A percentile compares a stretch with the other conserved stretches of the same genome.
Evolutionary conservation across 2,113 vertebrate species (phyloP).

Genomic region (Pogona vitticeps): DNA sequence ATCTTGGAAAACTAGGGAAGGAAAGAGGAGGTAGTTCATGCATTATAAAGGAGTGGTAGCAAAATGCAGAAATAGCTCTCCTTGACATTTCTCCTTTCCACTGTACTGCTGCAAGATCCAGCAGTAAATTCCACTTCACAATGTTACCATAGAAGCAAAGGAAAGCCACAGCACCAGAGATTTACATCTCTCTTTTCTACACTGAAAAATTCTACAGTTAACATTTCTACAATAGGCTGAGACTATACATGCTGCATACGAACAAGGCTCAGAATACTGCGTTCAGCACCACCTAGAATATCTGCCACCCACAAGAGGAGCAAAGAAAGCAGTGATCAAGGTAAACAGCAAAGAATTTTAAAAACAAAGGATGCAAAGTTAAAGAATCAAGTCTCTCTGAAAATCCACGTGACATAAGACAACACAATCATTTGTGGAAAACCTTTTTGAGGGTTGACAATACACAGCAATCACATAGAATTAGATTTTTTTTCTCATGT

Average conservation of each 20-base stretch:
- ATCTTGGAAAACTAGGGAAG: not conserved
- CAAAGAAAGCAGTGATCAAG: not conserved
- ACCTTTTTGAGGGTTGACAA: not conserved
- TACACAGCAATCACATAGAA: not conserved
- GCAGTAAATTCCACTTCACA: not conserved
- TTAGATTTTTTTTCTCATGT: not conserved
- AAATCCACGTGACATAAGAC: not conserved
- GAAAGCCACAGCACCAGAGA: not conserved
- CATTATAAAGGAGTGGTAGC: not conserved
- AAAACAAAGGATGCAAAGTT: not conserved
- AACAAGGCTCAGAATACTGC: not conserved
- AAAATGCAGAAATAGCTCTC: not conserved
- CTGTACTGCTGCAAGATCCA: not conserved
- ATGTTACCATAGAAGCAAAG: conserved; percentile 13
- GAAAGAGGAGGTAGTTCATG: not conserved
- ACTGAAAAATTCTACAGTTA: too few relatives aligned
- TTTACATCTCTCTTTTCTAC: not conserved
- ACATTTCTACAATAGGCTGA: too few relatives aligned
- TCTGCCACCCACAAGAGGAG: not conserved
- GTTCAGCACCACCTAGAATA: not conserved
- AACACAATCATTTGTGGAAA: not conserved
- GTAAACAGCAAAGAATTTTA: not conserved
- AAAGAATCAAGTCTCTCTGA: too few relatives aligned
- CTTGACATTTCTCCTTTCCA: conserved; percentile 19
- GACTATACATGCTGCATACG: too few relatives aligned